Conservation (phyloP, 2,888 invertebrate genomes). For the Theretra japonica region DNA sequence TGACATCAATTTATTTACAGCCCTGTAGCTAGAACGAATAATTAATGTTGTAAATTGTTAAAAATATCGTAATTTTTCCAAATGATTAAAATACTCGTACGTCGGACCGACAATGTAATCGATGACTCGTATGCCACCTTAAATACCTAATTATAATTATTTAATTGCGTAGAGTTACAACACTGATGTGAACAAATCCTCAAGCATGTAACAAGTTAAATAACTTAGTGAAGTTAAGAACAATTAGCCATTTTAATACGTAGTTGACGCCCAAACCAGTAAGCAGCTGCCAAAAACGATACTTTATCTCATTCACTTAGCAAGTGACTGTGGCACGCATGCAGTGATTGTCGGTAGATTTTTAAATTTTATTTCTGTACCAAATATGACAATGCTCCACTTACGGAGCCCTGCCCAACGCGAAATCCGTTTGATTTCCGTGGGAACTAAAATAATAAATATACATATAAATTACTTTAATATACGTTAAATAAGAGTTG, state of each 20-base stretch:
- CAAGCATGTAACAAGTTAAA: conserved; percentile 21
- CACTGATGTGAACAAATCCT: conserved; percentile 34
- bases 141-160: conserved; percentile 32
- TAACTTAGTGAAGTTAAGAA: neutral
- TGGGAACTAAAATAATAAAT: conserved; percentile 28
- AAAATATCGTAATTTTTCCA: neutral
- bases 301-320: conserved; percentile 28
- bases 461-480: conserved; percentile 11
- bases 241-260: conserved; percentile 27
- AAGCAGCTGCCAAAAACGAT: neutral
- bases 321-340: conserved; percentile 30
- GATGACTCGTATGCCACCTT: conserved; percentile 14
- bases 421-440: conserved; percentile 25
- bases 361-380: conserved; percentile 24
- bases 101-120: neutral
- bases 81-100: neutral
- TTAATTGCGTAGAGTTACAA: conserved; percentile 37
- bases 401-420: conserved; percentile 9
- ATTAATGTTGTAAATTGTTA: neutral
- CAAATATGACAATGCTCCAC: conserved; percentile 30
- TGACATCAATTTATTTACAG: no score
- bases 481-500: conserved; percentile 10
- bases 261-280: conserved; percentile 30
- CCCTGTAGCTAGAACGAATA: neutral
- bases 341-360: conserved; percentile 34